A percentile compares a stretch with the other conserved stretches of the same genome.
These are phyloP conservation scores for Drosophila borealis DNA, from an alignment of 2,888 invertebrate species.

Conservation along the genomic window DNA sequence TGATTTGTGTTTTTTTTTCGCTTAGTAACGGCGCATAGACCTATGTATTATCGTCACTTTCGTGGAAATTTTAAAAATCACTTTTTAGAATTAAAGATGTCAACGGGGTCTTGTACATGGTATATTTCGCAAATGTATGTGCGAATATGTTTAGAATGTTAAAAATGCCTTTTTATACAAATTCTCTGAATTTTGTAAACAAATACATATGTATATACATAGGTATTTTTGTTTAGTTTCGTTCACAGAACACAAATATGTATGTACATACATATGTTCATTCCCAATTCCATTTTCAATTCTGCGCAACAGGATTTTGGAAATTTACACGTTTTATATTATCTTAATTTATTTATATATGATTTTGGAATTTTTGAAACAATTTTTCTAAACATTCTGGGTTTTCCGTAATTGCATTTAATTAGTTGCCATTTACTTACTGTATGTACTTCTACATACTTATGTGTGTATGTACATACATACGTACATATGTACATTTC, in stretches of 20 bases:
- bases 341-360: too few species aligned
- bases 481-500: not conserved
- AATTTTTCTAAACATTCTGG: not conserved
- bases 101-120: not conserved
- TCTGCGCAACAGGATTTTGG: too few species aligned
- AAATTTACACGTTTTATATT: too few species aligned
- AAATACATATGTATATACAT: not conserved
- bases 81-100: constrained; percentile 8
- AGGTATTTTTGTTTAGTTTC: not conserved
- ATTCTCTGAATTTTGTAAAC: not conserved
- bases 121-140: not conserved
- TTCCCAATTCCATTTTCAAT: too few species aligned
- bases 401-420: not conserved
- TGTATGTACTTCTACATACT: too few species aligned
- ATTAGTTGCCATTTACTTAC: too few species aligned
- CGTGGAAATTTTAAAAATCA: constrained; percentile 32
- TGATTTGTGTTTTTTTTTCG: constrained; percentile 21
- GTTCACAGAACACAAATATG: too few species aligned
- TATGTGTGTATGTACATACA: too few species aligned
- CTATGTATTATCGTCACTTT: constrained; percentile 12
- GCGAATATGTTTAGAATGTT: not conserved
- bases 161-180: not conserved
- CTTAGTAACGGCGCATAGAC: constrained; percentile 26
- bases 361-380: too few species aligned
- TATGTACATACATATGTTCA: too few species aligned